These are phyloP conservation scores for Acrocyrtus sp. DNA, from an alignment of 2,888 invertebrate species.

Conservation along the genomic window DNA sequence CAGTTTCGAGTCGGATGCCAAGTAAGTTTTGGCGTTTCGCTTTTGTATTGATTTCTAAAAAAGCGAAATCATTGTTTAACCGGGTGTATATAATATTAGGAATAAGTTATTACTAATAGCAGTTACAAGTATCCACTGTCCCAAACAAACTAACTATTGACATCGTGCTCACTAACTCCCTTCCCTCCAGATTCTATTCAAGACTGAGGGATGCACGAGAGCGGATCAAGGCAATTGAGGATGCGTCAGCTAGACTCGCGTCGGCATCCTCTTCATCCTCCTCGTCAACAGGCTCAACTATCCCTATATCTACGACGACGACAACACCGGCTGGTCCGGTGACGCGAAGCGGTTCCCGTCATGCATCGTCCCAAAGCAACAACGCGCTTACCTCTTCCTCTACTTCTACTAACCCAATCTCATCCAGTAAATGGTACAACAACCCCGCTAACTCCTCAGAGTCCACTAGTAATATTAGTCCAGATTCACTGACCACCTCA, in stretches of 20 bases:
- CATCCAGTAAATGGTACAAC: no score
- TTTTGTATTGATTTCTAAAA: no score
- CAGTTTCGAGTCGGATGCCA: conserved; percentile 89
- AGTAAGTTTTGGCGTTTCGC: no score
- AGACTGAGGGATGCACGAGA: conserved; percentile 62
- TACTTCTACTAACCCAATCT: conserved; percentile 19
- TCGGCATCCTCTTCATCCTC: conserved; percentile 49
- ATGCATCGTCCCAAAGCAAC: conserved; percentile 23
- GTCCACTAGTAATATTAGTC: conserved; percentile 4
- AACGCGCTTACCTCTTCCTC: neutral
- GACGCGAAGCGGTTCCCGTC: no score
- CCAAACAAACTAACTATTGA: no score
- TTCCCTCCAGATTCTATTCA: conserved; percentile 59
- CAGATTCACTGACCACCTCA: conserved; percentile 2
- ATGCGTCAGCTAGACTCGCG: conserved; percentile 18
- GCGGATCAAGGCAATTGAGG: conserved; percentile 60
- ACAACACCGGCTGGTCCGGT: conserved; percentile 64
- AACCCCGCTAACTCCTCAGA: neutral
- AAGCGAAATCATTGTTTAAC: no score
- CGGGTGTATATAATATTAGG: no score
- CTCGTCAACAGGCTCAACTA: conserved; percentile 62
- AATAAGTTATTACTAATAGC: no score
- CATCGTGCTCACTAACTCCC: conserved; percentile 9
- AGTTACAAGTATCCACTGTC: no score
- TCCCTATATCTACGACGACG: conserved; percentile 64